Conservation (phyloP, 1,140 invertebrate species). For the Drosophila parabipectinata region DNA sequence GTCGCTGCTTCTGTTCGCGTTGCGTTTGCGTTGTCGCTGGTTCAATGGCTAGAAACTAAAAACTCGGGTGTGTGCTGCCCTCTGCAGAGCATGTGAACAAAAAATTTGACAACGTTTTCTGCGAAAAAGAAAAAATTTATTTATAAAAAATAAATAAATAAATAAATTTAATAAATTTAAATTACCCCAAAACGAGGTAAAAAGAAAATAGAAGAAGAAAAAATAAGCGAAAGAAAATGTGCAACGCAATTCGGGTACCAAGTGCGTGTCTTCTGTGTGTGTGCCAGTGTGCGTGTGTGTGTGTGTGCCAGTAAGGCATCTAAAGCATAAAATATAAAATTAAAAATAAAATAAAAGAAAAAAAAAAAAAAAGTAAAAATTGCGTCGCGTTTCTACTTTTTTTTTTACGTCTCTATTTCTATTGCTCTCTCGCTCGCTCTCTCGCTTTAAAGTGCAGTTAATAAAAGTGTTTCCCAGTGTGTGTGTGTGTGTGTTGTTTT, state of each 20-base stretch:
- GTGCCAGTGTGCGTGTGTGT: constrained; percentile 21
- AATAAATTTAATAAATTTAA: constrained; percentile 11
- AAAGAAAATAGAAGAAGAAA: constrained; percentile 33
- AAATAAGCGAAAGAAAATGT: constrained; percentile 61
- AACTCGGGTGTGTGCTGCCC: constrained; percentile 73
- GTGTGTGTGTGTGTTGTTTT: constrained; percentile 11
- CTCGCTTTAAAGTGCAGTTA: constrained; percentile 22
- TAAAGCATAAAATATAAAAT: constrained; percentile 2
- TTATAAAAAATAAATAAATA: constrained; percentile 54
- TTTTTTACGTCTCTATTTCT: constrained; percentile 22
- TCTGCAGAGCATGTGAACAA: constrained; percentile 68
- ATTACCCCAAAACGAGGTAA: constrained; percentile 14
- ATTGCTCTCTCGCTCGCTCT: constrained; percentile 6
- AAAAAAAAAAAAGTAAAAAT: constrained; percentile 58
- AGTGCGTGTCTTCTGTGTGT: not conserved
- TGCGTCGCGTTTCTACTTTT: constrained; percentile 66
- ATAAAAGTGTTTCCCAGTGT: constrained; percentile 16
- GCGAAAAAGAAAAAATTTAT: constrained; percentile 60
- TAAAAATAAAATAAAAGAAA: constrained; percentile 15
- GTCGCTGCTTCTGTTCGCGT: constrained; percentile 30
- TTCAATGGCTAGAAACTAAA: constrained; percentile 69
- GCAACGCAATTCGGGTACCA: constrained; percentile 46
- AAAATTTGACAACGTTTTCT: constrained; percentile 68
- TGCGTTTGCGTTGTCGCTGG: constrained; percentile 52
- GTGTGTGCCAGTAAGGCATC: constrained; percentile 16